phyloP scores from a whole-genome alignment of 2,113 vertebrate species.

The Entelurus aequoreus region DNA sequence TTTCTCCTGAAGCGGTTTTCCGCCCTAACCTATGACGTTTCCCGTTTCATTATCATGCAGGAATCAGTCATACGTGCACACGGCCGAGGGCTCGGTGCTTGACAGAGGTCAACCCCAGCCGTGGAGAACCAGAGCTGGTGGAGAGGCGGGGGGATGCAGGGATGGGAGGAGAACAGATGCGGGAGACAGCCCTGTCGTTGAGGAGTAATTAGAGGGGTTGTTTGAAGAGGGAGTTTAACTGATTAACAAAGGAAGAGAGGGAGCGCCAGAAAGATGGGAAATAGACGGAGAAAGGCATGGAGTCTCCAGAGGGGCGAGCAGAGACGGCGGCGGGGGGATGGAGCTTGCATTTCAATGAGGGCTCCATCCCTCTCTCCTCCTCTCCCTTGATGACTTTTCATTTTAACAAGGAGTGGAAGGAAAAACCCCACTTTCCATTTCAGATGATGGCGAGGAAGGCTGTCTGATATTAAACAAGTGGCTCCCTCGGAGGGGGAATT shows the following conservation, averaged over 20 bases:
- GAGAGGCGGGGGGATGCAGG: constrained; percentile 17
- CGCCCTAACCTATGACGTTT: constrained; percentile 15
- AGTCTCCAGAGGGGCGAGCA: constrained; percentile 61
- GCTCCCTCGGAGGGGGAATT: constrained; percentile 12
- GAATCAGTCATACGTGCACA: constrained; percentile 29
- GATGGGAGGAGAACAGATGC: constrained; percentile 40
- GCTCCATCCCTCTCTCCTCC: constrained; percentile 58
- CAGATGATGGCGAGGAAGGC: constrained; percentile 28
- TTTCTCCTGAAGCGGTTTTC: background rate
- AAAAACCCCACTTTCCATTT: constrained; percentile 58
- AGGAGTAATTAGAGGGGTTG: constrained; percentile 79
- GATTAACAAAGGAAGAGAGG: constrained; percentile 78
- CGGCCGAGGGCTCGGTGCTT: constrained; percentile 44
- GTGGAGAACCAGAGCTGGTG: constrained; percentile 38
- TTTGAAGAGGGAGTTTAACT: constrained; percentile 83
- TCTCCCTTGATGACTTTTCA: constrained; percentile 65
- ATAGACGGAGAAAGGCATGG: constrained; percentile 59
- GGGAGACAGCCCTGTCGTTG: constrained; percentile 62
- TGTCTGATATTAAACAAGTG: constrained; percentile 51
- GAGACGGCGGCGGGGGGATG: constrained; percentile 54
- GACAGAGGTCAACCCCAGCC: constrained; percentile 68
- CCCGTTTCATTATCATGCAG: constrained; percentile 43
- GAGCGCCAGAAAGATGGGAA: constrained; percentile 58
- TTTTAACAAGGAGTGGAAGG: constrained; percentile 57
- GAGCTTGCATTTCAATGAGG: constrained; percentile 75